Percentiles rank a stretch among this genome's conserved stretches.
Evolutionary conservation across 2,888 invertebrate species (phyloP).

Genomic region (Drosophila fulvimacula): DNA sequence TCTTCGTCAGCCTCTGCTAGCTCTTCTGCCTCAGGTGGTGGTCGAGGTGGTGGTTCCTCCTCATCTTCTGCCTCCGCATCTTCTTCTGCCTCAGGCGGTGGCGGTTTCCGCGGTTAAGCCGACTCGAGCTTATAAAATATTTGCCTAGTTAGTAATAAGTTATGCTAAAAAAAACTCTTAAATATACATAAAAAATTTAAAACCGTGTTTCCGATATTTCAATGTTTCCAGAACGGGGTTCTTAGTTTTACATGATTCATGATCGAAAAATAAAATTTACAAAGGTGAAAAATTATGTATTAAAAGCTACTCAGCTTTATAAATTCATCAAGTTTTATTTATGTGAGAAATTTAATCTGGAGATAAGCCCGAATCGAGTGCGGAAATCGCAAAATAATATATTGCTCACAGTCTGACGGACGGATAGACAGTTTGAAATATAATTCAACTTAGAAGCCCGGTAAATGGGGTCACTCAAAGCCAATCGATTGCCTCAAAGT

Average conservation of each 20-base stretch:
- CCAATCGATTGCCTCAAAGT: too few species aligned
- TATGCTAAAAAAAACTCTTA: conserved; percentile 36
- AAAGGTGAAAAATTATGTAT: background rate
- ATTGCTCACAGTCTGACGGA: too few species aligned
- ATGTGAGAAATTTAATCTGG: background rate
- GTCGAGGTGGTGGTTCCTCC: conserved; percentile 28
- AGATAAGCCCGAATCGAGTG: too few species aligned
- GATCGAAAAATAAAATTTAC: background rate
- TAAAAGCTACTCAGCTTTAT: background rate
- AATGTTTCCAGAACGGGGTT: background rate
- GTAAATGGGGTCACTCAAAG: too few species aligned
- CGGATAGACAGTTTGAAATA: too few species aligned
- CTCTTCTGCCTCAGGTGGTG: conserved; percentile 17
- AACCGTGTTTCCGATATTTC: background rate
- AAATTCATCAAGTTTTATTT: background rate
- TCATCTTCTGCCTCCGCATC: conserved; percentile 30
- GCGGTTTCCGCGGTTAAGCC: conserved; percentile 39
- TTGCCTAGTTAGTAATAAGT: conserved; percentile 9
- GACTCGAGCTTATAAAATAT: conserved; percentile 28
- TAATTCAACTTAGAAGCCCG: too few species aligned
- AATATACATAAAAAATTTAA: conserved; percentile 20
- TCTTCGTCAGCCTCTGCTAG: conserved; percentile 38
- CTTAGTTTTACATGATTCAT: background rate
- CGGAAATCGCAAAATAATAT: too few species aligned
- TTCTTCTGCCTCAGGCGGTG: conserved; percentile 22